phyloP scores from a whole-genome alignment of 2,888 invertebrate species.

The Sycophila texana region DNA sequence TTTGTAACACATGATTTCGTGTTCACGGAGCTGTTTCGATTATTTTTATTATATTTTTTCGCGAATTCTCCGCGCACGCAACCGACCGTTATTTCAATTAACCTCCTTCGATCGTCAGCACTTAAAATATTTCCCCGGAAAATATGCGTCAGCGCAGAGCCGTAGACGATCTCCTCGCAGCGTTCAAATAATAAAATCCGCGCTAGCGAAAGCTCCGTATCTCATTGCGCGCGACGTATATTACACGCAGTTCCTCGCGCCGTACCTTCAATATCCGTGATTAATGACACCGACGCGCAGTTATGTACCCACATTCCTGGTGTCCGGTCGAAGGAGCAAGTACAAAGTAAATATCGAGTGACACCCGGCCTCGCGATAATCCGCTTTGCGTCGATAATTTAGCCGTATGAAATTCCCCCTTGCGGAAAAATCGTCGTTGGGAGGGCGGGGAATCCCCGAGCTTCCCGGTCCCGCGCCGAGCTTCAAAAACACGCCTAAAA shows the following conservation, averaged over 20 bases:
- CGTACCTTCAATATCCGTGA: neutral
- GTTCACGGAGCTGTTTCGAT: neutral
- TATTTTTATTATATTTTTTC: neutral
- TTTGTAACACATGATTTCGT: conserved; percentile 5
- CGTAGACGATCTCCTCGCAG: neutral
- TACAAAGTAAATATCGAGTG: conserved; percentile 15
- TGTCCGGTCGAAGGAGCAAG: too few species aligned
- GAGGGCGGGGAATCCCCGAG: neutral
- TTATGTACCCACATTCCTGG: neutral
- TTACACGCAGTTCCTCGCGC: neutral
- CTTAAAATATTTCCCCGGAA: conserved; percentile 16
- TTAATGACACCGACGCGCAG: neutral
- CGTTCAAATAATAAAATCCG: neutral
- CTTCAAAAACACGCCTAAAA: neutral
- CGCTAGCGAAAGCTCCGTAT: neutral
- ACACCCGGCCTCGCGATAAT: conserved; percentile 15
- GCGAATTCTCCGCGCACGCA: conserved; percentile 12
- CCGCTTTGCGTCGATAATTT: conserved; percentile 27
- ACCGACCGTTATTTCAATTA: conserved; percentile 52
- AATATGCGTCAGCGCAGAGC: neutral
- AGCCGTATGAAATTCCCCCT: conserved; percentile 1
- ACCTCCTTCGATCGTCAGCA: conserved; percentile 39
- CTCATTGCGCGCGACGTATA: neutral
- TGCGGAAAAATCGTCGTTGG: too few species aligned
- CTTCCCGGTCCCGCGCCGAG: neutral